Evolutionary conservation across 1,140 invertebrate species (phyloP), one percentile per base, ranked within the genome.

Genomic region (Platyscapa corneri): DNA sequence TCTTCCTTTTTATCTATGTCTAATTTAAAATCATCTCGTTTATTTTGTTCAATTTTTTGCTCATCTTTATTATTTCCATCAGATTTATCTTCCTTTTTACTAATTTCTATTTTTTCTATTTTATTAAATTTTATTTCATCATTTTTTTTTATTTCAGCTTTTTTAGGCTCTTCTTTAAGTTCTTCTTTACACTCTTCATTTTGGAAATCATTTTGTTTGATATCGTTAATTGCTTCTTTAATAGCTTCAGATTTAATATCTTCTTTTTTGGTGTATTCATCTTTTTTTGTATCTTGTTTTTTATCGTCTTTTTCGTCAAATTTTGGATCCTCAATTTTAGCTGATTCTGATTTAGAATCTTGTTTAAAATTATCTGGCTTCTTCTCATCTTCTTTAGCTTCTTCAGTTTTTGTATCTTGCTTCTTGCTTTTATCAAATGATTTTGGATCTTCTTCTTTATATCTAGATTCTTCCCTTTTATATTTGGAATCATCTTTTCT

Each of bases 401-500:
- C 87, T 23, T 80, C 67, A 77, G 83, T 65, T 49, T 88, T 60
- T 34, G 46, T 49, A 79, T 67, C 37, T 6, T 86, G 56, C 53
- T 76, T 88, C 34, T 88, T 88, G 30, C n/a, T 78, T 65, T 83
- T 87, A 49, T 86, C 84, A 42, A 87, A 85, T 72, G 86, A 84
- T 53, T 88, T 89, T 53, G 72, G 84, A n/a, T 37, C 75, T 37
- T 88, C 88, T 42, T 82, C 84, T 18, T 86, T 86, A 27, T 82
- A 78, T 56, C 83, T 89, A 0, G 80, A 30, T 18, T 87, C 78
- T 60, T 88, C 86, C 34, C 64, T 85, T 64, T 87, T 89, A 56
- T 87, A 78, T n/a, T 87, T 88, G 20, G 78, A 85, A 49, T 89
- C 87, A n/a, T 89, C 88, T 30, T 86, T 88, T 27, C 83, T 89